Conservation (phyloP, 1,140 invertebrate species). For the Aphis gossypii region DNA sequence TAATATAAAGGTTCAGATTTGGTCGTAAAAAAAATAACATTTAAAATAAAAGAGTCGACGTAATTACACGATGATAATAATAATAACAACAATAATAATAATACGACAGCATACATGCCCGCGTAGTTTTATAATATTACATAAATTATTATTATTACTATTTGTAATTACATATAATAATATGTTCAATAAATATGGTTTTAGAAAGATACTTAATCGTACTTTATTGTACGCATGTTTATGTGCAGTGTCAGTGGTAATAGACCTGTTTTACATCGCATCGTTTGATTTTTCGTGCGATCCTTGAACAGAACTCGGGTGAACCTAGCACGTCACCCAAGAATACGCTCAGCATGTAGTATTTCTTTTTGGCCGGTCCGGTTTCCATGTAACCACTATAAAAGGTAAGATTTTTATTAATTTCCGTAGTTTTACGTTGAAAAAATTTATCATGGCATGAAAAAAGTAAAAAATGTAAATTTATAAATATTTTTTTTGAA, state of each 20-base stretch:
- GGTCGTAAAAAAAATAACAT: not conserved
- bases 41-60: not conserved
- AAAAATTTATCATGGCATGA: too few species aligned
- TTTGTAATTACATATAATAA: not conserved
- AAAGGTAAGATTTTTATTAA: slow-evolving; percentile 13
- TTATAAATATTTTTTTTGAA: too few species aligned
- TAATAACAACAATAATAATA: not conserved
- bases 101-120: not conserved
- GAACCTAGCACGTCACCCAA: slow-evolving; percentile 81
- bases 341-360: slow-evolving; percentile 82
- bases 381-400: slow-evolving; percentile 78
- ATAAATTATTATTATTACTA: not conserved
- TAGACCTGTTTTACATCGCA: slow-evolving; percentile 62
- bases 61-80: too few species aligned
- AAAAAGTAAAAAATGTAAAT: too few species aligned
- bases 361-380: slow-evolving; percentile 76
- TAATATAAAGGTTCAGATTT: not conserved
- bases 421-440: too few species aligned
- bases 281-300: slow-evolving; percentile 73
- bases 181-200: not conserved
- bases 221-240: too few species aligned
- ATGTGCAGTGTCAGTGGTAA: not conserved
- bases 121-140: not conserved
- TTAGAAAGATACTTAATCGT: not conserved
- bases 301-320: slow-evolving; percentile 77